phyloP scores from a whole-genome alignment of 2,888 invertebrate genomes.

The Diadegma fenestrale region DNA sequence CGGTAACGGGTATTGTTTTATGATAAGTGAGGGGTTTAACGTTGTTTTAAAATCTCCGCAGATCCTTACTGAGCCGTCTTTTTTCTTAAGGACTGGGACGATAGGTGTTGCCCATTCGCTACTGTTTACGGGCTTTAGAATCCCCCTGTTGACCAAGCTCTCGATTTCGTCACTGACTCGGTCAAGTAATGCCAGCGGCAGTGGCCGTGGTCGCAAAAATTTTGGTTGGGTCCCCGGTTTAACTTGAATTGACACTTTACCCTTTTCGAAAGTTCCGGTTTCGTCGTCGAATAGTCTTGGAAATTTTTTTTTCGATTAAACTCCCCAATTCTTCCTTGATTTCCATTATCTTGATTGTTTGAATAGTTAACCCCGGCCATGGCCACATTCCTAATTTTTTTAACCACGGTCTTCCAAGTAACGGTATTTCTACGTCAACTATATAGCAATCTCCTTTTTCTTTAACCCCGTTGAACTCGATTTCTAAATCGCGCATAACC shows the following conservation, averaged over 20 bases:
- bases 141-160: slow-evolving; percentile 17
- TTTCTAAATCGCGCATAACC: slow-evolving; percentile 36
- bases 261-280: slow-evolving; percentile 25
- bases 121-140: slow-evolving; percentile 3
- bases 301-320: slow-evolving; percentile 23
- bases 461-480: slow-evolving; percentile 29
- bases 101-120: slow-evolving; percentile 25
- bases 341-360: not conserved
- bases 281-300: slow-evolving; percentile 18
- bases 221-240: slow-evolving; percentile 29
- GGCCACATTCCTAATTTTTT: slow-evolving; percentile 47
- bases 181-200: slow-evolving; percentile 22
- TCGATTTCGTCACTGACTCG: slow-evolving; percentile 28
- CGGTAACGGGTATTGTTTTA: slow-evolving; percentile 35
- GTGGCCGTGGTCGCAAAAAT: slow-evolving; percentile 28
- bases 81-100: slow-evolving; percentile 26
- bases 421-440: slow-evolving; percentile 35
- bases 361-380: slow-evolving; percentile 32
- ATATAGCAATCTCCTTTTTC: slow-evolving; percentile 30
- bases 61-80: slow-evolving; percentile 27
- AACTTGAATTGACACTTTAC: slow-evolving; percentile 32
- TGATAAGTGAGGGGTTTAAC: slow-evolving; percentile 27
- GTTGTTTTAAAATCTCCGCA: slow-evolving; percentile 38
- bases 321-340: slow-evolving; percentile 21
- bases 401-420: slow-evolving; percentile 40